Evolutionary conservation across 2,113 vertebrate species (phyloP).

Genomic region (Columbina picui): DNA sequence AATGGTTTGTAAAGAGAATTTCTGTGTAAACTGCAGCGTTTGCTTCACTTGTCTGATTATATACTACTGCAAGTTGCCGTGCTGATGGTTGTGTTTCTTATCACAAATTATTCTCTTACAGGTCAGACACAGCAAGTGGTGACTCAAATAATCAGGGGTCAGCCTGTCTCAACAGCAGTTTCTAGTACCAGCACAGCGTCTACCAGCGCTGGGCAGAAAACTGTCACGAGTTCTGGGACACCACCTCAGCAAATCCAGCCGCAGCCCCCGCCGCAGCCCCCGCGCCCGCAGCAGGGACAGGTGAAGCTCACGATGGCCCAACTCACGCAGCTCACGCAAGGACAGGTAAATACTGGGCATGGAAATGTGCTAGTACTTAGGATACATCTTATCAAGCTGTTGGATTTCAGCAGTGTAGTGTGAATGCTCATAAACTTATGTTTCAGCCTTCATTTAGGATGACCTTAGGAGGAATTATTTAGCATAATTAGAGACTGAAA

Average conservation of each 20-base stretch:
- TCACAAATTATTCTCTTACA: constrained; percentile 42
- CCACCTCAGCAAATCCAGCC: constrained; percentile 66
- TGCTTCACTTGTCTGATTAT: neutral
- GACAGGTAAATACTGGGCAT: constrained; percentile 80
- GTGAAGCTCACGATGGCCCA: constrained; percentile 98
- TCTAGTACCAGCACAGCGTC: constrained; percentile 73
- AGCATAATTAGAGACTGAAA: neutral
- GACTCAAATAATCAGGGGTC: constrained; percentile 85
- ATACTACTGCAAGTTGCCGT: neutral
- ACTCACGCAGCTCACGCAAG: constrained; percentile 94
- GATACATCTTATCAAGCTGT: neutral
- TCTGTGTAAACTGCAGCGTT: neutral
- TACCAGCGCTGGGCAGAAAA: constrained; percentile 75
- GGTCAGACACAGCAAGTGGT: constrained; percentile 87
- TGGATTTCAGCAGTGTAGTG: neutral
- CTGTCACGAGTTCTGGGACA: constrained; percentile 63
- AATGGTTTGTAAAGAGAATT: neutral
- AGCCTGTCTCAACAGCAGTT: constrained; percentile 83
- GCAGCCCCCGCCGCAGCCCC: constrained; percentile 63
- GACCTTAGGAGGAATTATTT: too few species aligned
- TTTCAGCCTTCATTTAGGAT: neutral
- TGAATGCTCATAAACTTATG: neutral
- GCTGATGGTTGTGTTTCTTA: neutral
- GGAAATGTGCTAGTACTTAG: neutral
- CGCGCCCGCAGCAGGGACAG: constrained; percentile 93